Evolutionary conservation across 2,113 vertebrate species (phyloP).

Genomic region (Coreoperca whiteheadi): DNA sequence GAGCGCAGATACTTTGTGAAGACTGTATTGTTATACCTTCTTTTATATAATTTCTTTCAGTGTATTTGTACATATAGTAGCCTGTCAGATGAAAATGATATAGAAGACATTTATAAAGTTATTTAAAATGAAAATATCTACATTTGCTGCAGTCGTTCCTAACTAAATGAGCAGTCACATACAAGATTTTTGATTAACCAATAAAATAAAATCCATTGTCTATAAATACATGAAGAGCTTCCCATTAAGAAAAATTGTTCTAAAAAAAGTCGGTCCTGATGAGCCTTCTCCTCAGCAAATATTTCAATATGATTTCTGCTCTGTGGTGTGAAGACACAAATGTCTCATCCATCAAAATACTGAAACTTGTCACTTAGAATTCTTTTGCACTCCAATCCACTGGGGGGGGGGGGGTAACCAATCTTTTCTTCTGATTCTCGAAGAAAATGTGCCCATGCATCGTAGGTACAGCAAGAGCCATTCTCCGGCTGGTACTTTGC

Average conservation of each 20-base stretch:
- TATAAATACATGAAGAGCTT: not conserved
- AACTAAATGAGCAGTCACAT: too few species aligned
- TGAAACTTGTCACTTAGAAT: conserved; percentile 3
- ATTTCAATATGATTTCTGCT: not conserved
- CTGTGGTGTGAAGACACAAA: not conserved
- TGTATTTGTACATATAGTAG: not conserved
- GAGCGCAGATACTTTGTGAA: not conserved
- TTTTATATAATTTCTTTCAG: not conserved
- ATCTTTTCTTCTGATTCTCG: not conserved
- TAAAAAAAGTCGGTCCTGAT: not conserved
- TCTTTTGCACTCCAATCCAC: not conserved
- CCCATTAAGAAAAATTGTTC: not conserved
- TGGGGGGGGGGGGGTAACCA: rapidly evolving
- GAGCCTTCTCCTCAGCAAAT: not conserved
- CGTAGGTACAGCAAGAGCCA: not conserved
- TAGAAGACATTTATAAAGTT: not conserved
- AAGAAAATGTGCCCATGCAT: not conserved
- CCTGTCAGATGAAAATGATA: not conserved
- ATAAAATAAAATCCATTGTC: not conserved
- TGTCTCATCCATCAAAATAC: not conserved
- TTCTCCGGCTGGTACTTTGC: not conserved
- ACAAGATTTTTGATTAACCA: not conserved
- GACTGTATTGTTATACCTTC: not conserved
- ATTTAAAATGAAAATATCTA: not conserved
- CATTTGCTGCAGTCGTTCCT: not conserved